phyloP scores from a whole-genome alignment of 2,888 invertebrate genomes.

The Lobophora halterata region DNA sequence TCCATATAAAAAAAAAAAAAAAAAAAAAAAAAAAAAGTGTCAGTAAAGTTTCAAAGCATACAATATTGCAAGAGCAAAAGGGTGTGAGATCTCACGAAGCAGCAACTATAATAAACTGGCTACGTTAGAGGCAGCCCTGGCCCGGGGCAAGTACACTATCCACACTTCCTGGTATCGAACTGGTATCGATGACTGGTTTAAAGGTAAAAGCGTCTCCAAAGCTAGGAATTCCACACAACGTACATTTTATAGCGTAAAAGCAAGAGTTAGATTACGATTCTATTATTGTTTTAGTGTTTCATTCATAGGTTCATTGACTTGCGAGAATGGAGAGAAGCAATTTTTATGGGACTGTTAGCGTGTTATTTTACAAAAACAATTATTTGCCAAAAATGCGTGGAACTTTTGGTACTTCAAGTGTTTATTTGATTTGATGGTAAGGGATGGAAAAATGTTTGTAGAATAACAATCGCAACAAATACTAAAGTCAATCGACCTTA shows the following conservation, averaged over 20 bases:
- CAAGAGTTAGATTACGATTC: slow-evolving; percentile 16
- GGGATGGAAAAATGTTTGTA: no score
- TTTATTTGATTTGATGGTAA: no score
- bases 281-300: slow-evolving; percentile 1
- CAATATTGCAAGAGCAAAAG: no score
- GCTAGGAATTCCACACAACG: slow-evolving; percentile 16
- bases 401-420: no score
- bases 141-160: slow-evolving; percentile 22
- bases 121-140: slow-evolving; percentile 18
- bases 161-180: slow-evolving; percentile 32
- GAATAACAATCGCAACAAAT: no score
- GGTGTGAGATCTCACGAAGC: slow-evolving; percentile 19
- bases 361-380: no score
- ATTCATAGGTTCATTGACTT: slow-evolving; percentile 4
- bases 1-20: no score
- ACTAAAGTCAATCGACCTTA: no score
- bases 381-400: no score
- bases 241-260: slow-evolving; percentile 15
- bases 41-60: no score
- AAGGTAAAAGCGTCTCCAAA: slow-evolving; percentile 22
- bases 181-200: slow-evolving; percentile 24
- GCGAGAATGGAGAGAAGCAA: no score
- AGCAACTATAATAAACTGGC: slow-evolving; percentile 8
- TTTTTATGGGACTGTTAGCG: no score
- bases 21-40: not conserved